A percentile compares a stretch with the other conserved stretches of the same genome.
Evolutionary conservation across 2,888 invertebrate genomes (phyloP).

Genomic region (Sphinx pinastri): DNA sequence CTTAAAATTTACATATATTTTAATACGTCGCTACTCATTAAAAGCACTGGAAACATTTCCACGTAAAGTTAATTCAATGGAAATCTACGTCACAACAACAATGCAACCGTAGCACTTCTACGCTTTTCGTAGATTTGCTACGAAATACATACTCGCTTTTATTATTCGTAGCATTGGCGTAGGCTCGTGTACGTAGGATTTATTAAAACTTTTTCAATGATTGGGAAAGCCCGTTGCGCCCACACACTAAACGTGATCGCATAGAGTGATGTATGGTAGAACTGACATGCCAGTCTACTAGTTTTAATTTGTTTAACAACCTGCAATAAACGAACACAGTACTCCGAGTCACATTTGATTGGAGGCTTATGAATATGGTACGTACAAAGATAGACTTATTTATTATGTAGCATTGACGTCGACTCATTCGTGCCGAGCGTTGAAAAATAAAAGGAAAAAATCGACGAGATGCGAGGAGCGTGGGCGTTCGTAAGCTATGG

Average conservation of each 20-base stretch:
- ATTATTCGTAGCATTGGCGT: neutral
- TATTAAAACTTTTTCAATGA: neutral
- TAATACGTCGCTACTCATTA: neutral
- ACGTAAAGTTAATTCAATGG: conserved; percentile 1
- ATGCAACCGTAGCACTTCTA: conserved; percentile 45
- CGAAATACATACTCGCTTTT: conserved; percentile 30
- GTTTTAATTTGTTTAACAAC: neutral
- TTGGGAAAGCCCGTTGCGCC: neutral
- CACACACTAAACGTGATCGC: too few relatives aligned
- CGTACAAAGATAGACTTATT: neutral
- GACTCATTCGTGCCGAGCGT: conserved; percentile 15
- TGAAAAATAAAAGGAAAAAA: conserved; percentile 18
- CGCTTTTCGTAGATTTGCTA: conserved; percentile 48
- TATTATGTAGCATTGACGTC: conserved; percentile 1
- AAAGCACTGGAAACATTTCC: neutral
- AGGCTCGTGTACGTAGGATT: neutral
- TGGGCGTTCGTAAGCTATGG: conserved; percentile 28
- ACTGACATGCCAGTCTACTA: neutral
- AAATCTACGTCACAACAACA: conserved; percentile 17
- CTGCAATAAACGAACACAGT: neutral
- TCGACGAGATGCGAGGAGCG: conserved; percentile 14
- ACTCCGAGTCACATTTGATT: neutral
- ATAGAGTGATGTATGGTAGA: too few relatives aligned
- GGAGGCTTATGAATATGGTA: neutral
- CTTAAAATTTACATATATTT: too few relatives aligned